phyloP scores from a whole-genome alignment of 1,140 invertebrate genomes.

The Zaprionus tsacasi region DNA sequence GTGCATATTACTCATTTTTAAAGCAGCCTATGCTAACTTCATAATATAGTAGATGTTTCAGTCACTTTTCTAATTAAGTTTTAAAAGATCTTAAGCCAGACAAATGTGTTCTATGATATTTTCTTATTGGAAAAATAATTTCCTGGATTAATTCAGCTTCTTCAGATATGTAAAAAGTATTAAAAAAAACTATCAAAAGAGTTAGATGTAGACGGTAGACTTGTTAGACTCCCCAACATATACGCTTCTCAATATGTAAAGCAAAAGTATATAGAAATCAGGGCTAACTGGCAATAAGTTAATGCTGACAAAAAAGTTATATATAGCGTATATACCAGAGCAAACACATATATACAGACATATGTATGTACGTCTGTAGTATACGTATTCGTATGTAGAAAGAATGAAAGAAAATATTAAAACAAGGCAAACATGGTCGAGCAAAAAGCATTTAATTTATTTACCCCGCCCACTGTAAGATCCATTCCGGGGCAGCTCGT shows the following conservation, averaged over 20 bases:
- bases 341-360: background rate
- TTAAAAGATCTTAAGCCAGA: too few relatives aligned
- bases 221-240: background rate
- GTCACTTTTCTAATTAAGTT: too few relatives aligned
- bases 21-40: too few relatives aligned
- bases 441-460: slow-evolving; percentile 77
- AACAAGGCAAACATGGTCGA: slow-evolving; percentile 69
- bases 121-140: too few relatives aligned
- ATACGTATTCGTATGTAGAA: slow-evolving; percentile 7
- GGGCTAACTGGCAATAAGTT: slow-evolving; percentile 45
- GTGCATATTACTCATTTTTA: too few relatives aligned
- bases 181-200: background rate
- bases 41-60: too few relatives aligned
- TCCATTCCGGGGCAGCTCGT: slow-evolving; percentile 13
- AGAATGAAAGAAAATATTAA: slow-evolving; percentile 71
- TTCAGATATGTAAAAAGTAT: too few relatives aligned
- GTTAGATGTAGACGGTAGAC: background rate
- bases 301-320: slow-evolving; percentile 27
- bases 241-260: background rate
- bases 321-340: background rate
- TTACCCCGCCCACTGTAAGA: slow-evolving; percentile 49
- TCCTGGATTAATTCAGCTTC: too few relatives aligned
- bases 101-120: too few relatives aligned
- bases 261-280: slow-evolving; percentile 49
- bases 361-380: background rate